Conservation (phyloP, 1,140 invertebrate species). For the Cepaea nemoralis region DNA sequence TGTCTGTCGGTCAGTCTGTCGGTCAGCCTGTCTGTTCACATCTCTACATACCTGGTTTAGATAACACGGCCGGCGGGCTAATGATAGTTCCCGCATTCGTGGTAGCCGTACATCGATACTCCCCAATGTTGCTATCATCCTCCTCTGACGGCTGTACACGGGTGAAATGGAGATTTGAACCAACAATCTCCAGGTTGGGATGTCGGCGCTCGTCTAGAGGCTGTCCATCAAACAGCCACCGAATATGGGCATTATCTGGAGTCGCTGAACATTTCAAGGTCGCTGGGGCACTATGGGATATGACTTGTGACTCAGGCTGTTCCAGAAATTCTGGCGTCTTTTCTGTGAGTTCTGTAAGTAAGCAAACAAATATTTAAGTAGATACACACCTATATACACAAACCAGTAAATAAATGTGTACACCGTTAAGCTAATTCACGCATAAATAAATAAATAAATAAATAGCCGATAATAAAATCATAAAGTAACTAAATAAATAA, state of each 20-base stretch:
- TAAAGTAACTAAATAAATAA: no score
- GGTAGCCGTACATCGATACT: constrained; percentile 43
- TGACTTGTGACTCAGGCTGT: constrained; percentile 31
- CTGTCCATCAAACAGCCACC: constrained; percentile 42
- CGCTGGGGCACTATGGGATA: constrained; percentile 23
- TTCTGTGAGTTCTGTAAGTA: constrained; percentile 27
- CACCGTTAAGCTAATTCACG: no score
- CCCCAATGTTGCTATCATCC: constrained; percentile 16
- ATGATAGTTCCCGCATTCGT: constrained; percentile 33
- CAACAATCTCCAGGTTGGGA: not conserved
- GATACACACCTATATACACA: no score
- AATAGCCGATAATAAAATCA: no score
- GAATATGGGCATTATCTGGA: constrained; percentile 12
- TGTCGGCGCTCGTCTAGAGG: constrained; percentile 30
- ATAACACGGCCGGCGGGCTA: constrained; percentile 37
- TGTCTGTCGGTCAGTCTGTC: no score
- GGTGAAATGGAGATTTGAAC: constrained; percentile 27
- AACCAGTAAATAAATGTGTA: no score
- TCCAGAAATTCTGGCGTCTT: constrained; percentile 21
- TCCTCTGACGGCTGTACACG: not conserved
- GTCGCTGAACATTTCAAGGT: constrained; percentile 26
- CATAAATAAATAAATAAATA: no score
- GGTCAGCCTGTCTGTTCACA: no score
- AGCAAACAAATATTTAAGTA: no score
- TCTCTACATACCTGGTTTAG: constrained; percentile 38